Base-by-base conservation (phyloP, 2,888 invertebrate genomes). In the Trilocha varians region DNA sequence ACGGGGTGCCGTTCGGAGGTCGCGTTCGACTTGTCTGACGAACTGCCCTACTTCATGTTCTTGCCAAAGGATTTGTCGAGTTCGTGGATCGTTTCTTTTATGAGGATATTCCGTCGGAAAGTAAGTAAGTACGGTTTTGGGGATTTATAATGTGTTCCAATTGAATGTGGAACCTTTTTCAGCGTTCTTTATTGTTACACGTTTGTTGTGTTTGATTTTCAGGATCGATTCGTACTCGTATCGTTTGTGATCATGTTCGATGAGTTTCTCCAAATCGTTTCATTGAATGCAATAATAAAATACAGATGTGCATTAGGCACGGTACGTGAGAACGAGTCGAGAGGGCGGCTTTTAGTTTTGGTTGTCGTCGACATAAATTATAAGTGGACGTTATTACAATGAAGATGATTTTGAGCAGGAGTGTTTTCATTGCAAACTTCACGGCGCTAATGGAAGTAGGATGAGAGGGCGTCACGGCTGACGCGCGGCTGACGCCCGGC, bases 1-100 rank as follows among this genome's bases (percentile, higher is more conserved):
- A 65, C 70, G 59, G 68, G 68, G 68, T 71, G 65, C 64, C 63
- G 70, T 67, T 67, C 69, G 68, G 77, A 79, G 79, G 78, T 78
- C 74, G 78, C 77, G 69, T 71, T 70, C 70, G 64, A 70, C 79
- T 74, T 76, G 80, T 78, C 77, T 74, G 78, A 78, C 78, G 78
- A 80, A 79, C 77, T 82, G 78, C 78, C 78, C 77, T 75, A 79
- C 78, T 78, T 75, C 78, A 73, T 79, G 79, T 78, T 80, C 78
- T 76, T 78, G 80, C 78, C 78, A 76, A 78, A 78, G 80, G 80
- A 82, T 83, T 83, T 82, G 82, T 79, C 75, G 78, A 74, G 73
- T 73, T 74, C 74, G 72, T 76, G 75, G 73, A 77, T 75, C 78
- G 75, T 78, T 79, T 76, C 77, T 76, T 79, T 79, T 80, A 78